These are phyloP conservation scores for Collichthys lucidus DNA, from an alignment of 2,113 vertebrate genomes.

Conservation along the genomic window DNA sequence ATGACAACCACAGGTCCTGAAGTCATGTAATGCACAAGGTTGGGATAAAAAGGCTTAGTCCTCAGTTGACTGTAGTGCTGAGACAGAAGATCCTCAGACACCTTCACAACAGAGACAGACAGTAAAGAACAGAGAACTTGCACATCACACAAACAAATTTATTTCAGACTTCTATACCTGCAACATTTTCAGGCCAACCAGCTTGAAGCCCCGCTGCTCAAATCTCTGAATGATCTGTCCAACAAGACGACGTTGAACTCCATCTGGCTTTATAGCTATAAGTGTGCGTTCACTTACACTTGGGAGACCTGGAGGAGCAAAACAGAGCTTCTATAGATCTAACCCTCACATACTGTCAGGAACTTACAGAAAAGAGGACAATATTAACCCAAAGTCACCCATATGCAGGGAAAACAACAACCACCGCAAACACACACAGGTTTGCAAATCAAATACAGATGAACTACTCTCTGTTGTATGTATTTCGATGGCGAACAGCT, in stretches of 20 bases:
- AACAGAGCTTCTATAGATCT: background rate
- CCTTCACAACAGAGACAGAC: slow-evolving; percentile 78
- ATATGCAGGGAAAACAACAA: background rate
- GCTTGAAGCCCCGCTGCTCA: slow-evolving; percentile 91
- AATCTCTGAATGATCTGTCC: slow-evolving; percentile 92
- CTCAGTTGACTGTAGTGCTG: slow-evolving; percentile 90
- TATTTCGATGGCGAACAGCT: background rate
- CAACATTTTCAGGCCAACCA: slow-evolving; percentile 94
- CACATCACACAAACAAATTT: background rate
- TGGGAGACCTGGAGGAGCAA: slow-evolving; percentile 45
- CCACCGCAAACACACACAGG: background rate
- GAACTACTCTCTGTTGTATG: background rate
- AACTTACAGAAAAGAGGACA: background rate
- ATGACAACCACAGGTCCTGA: slow-evolving; percentile 94
- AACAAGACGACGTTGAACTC: slow-evolving; percentile 91
- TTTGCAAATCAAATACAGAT: background rate
- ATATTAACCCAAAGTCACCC: background rate
- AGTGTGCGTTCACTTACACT: slow-evolving; percentile 88
- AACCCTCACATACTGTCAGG: background rate
- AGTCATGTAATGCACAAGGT: slow-evolving; percentile 91
- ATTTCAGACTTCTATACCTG: slow-evolving; percentile 81
- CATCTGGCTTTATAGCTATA: slow-evolving; percentile 93
- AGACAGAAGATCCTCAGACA: slow-evolving; percentile 86
- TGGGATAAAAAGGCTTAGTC: slow-evolving; percentile 91
- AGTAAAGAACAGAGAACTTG: background rate